phyloP scores from a whole-genome alignment of 2,113 vertebrate species.

The Acrocephalus kingi region DNA sequence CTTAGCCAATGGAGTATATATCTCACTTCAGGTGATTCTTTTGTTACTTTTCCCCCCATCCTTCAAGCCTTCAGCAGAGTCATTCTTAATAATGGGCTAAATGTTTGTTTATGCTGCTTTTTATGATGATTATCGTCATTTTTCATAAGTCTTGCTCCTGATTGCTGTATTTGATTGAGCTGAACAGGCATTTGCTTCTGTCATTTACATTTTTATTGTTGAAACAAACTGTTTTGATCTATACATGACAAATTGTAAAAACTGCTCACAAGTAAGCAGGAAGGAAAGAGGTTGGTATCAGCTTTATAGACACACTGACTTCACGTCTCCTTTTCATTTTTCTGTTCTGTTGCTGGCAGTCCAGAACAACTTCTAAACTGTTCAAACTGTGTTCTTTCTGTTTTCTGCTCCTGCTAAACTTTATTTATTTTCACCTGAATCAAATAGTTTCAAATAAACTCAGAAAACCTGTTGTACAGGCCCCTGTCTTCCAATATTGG shows the following conservation, averaged over 20 bases:
- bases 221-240: neutral
- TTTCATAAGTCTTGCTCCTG: neutral
- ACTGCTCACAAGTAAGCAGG: neutral
- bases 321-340: neutral
- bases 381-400: neutral
- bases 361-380: neutral
- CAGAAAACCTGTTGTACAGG: neutral
- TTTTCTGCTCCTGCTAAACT: neutral
- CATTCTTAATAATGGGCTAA: neutral
- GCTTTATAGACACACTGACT: neutral
- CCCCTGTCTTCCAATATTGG: neutral
- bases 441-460: neutral
- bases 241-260: neutral
- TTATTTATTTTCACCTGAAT: neutral
- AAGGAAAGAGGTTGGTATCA: neutral
- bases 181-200: neutral
- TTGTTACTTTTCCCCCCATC: neutral
- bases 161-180: neutral
- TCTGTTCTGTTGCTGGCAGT: neutral
- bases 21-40: slow-evolving; percentile 87
- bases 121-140: too few relatives aligned
- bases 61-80: neutral
- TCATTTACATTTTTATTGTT: neutral
- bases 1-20: slow-evolving; percentile 92
- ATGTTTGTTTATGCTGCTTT: neutral